Percentiles rank a stretch among this genome's conserved stretches.
Conservation (phyloP, 2,888 invertebrate genomes). For the Dorcus parallelipipedus region DNA sequence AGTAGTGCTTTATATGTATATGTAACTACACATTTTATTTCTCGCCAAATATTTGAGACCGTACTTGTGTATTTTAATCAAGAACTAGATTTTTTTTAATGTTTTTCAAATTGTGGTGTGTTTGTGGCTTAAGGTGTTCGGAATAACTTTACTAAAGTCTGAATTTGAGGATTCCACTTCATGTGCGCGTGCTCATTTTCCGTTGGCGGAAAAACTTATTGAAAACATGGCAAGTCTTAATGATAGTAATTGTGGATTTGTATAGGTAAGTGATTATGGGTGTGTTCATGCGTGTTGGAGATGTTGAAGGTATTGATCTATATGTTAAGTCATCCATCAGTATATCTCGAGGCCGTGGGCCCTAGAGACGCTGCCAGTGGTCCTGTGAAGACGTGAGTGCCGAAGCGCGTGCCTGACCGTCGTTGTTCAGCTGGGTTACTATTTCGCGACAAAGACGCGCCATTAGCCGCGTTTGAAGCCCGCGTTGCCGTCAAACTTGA, state of each 20-base stretch:
- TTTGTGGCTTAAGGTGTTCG: too few relatives aligned
- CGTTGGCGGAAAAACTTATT: too few relatives aligned
- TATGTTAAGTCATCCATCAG: constrained; percentile 48
- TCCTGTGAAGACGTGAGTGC: constrained; percentile 27
- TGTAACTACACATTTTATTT: too few relatives aligned
- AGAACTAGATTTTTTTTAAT: too few relatives aligned
- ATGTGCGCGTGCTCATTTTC: too few relatives aligned
- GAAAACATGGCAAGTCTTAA: background rate
- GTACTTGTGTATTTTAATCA: too few relatives aligned
- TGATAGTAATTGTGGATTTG: constrained; percentile 20
- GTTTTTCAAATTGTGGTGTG: too few relatives aligned
- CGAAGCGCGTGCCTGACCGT: constrained; percentile 15
- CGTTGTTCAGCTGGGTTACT: constrained; percentile 29
- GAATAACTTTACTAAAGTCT: too few relatives aligned
- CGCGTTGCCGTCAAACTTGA: constrained; percentile 40
- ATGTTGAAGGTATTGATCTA: constrained; percentile 44
- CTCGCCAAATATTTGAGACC: too few relatives aligned
- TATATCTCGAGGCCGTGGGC: constrained; percentile 39
- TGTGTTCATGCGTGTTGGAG: constrained; percentile 45
- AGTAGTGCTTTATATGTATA: too few relatives aligned
- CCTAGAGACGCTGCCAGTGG: constrained; percentile 35
- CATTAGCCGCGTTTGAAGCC: constrained; percentile 40
- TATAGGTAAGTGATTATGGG: constrained; percentile 43
- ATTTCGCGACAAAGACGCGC: constrained; percentile 40
- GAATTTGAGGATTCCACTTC: too few relatives aligned